These are phyloP conservation scores for Coreoperca whiteheadi DNA, from an alignment of 2,113 vertebrate species.

Conservation along the genomic window DNA sequence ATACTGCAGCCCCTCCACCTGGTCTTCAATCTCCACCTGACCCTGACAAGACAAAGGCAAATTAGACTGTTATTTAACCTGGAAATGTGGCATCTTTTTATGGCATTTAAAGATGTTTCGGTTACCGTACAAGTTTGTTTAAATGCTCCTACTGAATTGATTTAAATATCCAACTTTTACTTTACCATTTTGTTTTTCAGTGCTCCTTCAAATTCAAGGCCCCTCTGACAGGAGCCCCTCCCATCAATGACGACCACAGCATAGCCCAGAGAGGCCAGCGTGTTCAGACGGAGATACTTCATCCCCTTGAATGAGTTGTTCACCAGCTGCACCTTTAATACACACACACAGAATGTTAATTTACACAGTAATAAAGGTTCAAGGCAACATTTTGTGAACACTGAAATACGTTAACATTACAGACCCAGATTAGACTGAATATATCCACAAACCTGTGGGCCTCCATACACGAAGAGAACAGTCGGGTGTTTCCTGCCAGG, in stretches of 20 bases:
- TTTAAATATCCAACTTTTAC: background rate
- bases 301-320: conserved; percentile 99
- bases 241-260: conserved; percentile 97
- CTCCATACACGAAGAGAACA: conserved; percentile 95
- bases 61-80: background rate
- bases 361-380: background rate
- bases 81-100: background rate
- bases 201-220: conserved; percentile 95
- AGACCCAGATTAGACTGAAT: background rate
- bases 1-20: conserved; percentile 96
- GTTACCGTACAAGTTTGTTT: background rate
- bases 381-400: background rate
- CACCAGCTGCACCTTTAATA: conserved; percentile 93
- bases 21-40: conserved; percentile 97
- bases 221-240: conserved; percentile 94
- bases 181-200: conserved; percentile 97
- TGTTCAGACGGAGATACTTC: conserved; percentile 96
- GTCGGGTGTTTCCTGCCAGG: conserved; percentile 95
- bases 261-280: conserved; percentile 93
- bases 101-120: background rate
- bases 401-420: background rate
- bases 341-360: background rate
- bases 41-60: conserved; percentile 81
- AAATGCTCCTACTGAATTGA: background rate
- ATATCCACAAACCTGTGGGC: conserved; percentile 89